Conservation (phyloP, 2,888 invertebrate genomes). For the Andrena bucephala region DNA sequence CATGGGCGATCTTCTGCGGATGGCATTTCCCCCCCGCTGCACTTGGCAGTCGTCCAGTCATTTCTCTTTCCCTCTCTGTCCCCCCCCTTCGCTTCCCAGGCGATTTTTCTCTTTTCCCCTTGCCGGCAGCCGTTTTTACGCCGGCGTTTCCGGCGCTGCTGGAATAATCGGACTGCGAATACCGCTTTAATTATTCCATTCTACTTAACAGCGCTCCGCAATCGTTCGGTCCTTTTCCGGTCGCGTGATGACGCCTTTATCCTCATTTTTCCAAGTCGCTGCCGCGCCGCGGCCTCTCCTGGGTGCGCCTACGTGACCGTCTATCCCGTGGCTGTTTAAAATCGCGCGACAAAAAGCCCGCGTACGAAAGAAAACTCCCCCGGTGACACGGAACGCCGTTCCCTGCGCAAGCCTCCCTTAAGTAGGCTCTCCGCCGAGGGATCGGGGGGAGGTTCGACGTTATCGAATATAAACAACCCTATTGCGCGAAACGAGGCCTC, state of each 20-base stretch:
- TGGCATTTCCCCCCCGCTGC: constrained; percentile 56
- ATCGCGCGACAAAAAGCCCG: constrained; percentile 24
- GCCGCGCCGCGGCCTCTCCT: not conserved
- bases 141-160: constrained; percentile 31
- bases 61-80: constrained; percentile 52
- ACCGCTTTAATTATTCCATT: constrained; percentile 72
- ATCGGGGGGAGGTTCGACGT: constrained; percentile 13
- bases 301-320: constrained; percentile 30
- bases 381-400: constrained; percentile 23
- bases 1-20: constrained; percentile 61
- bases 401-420: not conserved
- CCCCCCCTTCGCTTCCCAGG: constrained; percentile 40
- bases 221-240: constrained; percentile 59
- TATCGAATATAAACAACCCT: constrained; percentile 40
- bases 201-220: constrained; percentile 65
- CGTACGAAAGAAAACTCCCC: constrained; percentile 12
- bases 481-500: not conserved
- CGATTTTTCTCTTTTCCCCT: constrained; percentile 36
- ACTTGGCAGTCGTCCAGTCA: constrained; percentile 64
- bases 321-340: constrained; percentile 12
- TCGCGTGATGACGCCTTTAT: constrained; percentile 54
- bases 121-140: constrained; percentile 20
- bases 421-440: not conserved
- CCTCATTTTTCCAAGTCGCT: constrained; percentile 53
- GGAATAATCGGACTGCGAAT: constrained; percentile 64